These are phyloP conservation scores for Drosophila virilis DNA, from an alignment of 1,140 invertebrate genomes.

Conservation along the genomic window DNA sequence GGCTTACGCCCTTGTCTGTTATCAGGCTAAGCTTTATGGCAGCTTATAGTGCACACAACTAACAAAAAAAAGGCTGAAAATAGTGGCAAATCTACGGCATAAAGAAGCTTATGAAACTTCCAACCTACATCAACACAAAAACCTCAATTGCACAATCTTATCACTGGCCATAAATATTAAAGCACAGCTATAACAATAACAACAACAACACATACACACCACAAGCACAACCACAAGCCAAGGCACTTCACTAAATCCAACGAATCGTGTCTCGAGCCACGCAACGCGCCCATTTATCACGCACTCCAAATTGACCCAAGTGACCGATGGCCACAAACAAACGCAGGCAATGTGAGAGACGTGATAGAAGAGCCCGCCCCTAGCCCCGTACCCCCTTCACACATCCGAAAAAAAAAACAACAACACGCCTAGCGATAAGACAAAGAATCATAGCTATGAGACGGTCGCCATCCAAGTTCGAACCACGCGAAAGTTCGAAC, in stretches of 20 bases:
- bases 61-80: conserved; percentile 17
- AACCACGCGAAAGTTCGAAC: conserved; percentile 28
- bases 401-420: conserved; percentile 9
- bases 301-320: conserved; percentile 73
- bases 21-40: conserved; percentile 69
- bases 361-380: conserved; percentile 1
- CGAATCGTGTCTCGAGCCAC: conserved; percentile 53
- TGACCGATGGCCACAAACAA: conserved; percentile 57
- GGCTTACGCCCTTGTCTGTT: conserved; percentile 6
- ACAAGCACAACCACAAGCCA: conserved; percentile 28
- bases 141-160: conserved; percentile 77
- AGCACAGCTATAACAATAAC: conserved; percentile 59
- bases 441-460: conserved; percentile 53
- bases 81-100: conserved; percentile 22
- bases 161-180: conserved; percentile 78
- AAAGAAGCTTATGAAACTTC: conserved; percentile 70
- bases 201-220: conserved; percentile 13
- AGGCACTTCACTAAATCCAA: conserved; percentile 28
- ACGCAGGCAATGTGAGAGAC: not conserved
- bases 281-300: conserved; percentile 78
- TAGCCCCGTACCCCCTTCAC: conserved; percentile 1
- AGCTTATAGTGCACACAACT: conserved; percentile 49
- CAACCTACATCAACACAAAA: conserved; percentile 75
- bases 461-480: conserved; percentile 45
- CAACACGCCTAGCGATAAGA: conserved; percentile 51